phyloP scores from a whole-genome alignment of 2,888 invertebrate species.

The Acheta domesticus region DNA sequence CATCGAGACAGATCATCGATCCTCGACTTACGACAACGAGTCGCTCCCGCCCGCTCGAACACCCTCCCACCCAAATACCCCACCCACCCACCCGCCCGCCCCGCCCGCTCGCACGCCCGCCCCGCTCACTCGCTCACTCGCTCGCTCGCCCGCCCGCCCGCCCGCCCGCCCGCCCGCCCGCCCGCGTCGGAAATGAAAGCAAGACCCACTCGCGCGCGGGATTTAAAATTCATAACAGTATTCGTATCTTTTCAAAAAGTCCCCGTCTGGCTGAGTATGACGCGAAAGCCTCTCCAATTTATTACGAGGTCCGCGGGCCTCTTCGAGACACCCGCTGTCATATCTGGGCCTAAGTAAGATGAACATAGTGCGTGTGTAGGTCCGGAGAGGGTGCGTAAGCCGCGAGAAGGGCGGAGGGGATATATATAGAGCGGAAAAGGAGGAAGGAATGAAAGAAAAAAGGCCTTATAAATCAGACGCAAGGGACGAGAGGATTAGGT shows the following conservation, averaged over 20 bases:
- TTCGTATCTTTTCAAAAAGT: not conserved
- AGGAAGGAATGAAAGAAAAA: slow-evolving; percentile 7
- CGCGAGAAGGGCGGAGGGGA: not conserved
- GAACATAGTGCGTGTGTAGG: slow-evolving; percentile 18
- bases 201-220: not conserved
- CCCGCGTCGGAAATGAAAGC: no score
- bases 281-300: slow-evolving; percentile 1
- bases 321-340: not conserved
- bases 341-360: slow-evolving; percentile 18
- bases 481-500: slow-evolving; percentile 8
- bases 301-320: not conserved
- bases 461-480: slow-evolving; percentile 9
- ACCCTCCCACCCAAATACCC: no score
- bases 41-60: no score
- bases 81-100: no score
- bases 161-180: no score
- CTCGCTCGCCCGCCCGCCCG: no score
- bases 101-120: no score
- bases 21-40: no score
- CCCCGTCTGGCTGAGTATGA: not conserved
- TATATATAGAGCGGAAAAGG: slow-evolving; percentile 18
- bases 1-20: no score
- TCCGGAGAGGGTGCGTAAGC: slow-evolving; percentile 4
- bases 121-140: no score
- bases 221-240: slow-evolving; percentile 18